These are phyloP conservation scores for Anthopleura sola DNA, from an alignment of 64 coral and sea anemone species.

Conservation along the genomic window DNA sequence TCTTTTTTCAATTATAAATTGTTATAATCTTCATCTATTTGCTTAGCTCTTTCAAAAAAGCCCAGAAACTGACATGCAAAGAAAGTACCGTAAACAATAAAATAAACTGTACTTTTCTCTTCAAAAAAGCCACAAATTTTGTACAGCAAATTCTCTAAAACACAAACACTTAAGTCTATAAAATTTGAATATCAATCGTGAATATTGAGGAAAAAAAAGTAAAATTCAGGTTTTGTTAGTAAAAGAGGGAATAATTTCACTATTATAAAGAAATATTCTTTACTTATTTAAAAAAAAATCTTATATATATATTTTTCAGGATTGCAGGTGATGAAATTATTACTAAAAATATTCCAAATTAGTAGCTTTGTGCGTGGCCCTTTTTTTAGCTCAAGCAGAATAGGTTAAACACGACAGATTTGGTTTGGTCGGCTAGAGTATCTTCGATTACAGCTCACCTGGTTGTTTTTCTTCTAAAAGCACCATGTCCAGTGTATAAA, in stretches of 20 bases:
- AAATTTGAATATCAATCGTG: background rate
- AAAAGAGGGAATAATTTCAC: background rate
- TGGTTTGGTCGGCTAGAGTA: background rate
- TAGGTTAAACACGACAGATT: background rate
- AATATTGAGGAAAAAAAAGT: background rate
- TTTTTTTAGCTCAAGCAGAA: background rate
- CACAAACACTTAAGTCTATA: background rate
- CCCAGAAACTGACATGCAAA: background rate
- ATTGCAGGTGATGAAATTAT: background rate
- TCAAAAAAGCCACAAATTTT: background rate
- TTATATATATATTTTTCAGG: too few species aligned
- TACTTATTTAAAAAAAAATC: background rate
- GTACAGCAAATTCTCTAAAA: background rate
- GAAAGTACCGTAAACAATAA: background rate
- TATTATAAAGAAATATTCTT: background rate
- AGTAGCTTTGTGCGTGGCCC: background rate
- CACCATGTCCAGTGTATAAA: background rate
- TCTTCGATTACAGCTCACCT: background rate
- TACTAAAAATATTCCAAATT: background rate
- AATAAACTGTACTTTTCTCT: background rate
- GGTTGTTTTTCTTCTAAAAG: background rate
- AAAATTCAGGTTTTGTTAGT: background rate
- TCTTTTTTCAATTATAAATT: background rate
- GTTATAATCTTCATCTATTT: constrained; percentile 5
- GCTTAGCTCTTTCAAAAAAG: background rate